phyloP scores from a whole-genome alignment of 2,888 invertebrate genomes.

The Eustalomyia histrio region DNA sequence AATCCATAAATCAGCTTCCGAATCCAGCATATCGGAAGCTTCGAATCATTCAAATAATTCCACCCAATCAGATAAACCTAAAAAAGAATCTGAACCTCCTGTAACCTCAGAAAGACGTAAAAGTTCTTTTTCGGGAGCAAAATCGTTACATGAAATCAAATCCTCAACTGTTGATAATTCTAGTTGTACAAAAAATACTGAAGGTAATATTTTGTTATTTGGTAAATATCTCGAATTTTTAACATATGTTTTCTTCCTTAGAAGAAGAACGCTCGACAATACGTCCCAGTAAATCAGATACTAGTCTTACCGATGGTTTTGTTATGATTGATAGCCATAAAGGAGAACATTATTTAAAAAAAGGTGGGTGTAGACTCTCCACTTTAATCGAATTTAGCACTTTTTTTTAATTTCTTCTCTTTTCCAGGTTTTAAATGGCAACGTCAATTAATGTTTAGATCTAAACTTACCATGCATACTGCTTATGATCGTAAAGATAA shows the following conservation, averaged over 20 bases:
- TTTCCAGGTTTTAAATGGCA: slow-evolving; percentile 90
- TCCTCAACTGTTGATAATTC: slow-evolving; percentile 77
- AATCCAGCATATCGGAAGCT: slow-evolving; percentile 91
- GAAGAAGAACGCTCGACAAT: slow-evolving; percentile 83
- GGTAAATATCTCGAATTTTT: neutral
- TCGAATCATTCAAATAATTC: slow-evolving; percentile 87
- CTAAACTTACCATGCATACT: slow-evolving; percentile 98
- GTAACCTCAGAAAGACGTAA: slow-evolving; percentile 72
- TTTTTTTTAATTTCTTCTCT: slow-evolving; percentile 14
- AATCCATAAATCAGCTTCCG: slow-evolving; percentile 91
- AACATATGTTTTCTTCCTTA: slow-evolving; percentile 28
- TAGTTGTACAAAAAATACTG: slow-evolving; percentile 70
- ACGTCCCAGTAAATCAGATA: slow-evolving; percentile 93
- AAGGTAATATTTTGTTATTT: slow-evolving; percentile 63
- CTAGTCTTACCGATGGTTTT: slow-evolving; percentile 93
- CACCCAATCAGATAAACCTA: slow-evolving; percentile 84
- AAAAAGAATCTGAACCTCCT: slow-evolving; percentile 70
- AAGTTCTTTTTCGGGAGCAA: slow-evolving; percentile 78
- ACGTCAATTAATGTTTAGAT: slow-evolving; percentile 93
- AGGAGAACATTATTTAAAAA: slow-evolving; percentile 76
- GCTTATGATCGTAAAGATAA: slow-evolving; percentile 98
- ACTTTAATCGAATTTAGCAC: neutral
- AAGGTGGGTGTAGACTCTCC: slow-evolving; percentile 70
- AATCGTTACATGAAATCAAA: slow-evolving; percentile 79
- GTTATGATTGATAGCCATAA: slow-evolving; percentile 84